Evolutionary conservation across 2,888 invertebrate species (phyloP), one percentile per base, ranked within the genome.

Genomic region (Drosophila engyochracea): DNA sequence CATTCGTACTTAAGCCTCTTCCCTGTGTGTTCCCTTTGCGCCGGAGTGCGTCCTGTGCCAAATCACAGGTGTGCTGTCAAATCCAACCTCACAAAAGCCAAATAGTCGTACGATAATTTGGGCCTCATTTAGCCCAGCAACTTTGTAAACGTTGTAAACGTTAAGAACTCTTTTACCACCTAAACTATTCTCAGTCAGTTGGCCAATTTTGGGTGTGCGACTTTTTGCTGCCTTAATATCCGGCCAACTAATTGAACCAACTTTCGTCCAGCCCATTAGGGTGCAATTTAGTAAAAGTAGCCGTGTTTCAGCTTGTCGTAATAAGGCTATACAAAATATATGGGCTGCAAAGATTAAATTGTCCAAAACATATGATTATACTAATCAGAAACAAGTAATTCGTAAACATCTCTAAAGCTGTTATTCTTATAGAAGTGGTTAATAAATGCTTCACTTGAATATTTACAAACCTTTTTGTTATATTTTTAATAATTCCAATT

Each of bases 1-100:
- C 77, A 89, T 87, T 89, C 75, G 73, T 85, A 89, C 89, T 91
- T 89, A 80, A 52, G 66, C 58, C 62, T 37, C 60, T 58, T 30
- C 14, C 44, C 30, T 51, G 47, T 54, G 33, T 16, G 22, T 22
- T 41, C 3, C 41, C 41, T 16, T 31, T 39, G 28, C 0, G 16
- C 30, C 30, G 60, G 53, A 62, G 31, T 31, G 33, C 10, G 30
- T 25, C 19, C 47, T 28, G 12, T 72, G 47, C 12, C 44, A 69
- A 64, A 61, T 59, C 60, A 57, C 76, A 67, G 68, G 59, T 76
- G 61, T 76, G 53, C 37, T 49, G 52, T 52, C 44, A 69, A 66
- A 60, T 44, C 37, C 33, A 59, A 47, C 30, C 22, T 28, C 49
- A 35, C 69, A 70, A 67, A 58, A 64, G 51, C 49, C 67, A 67